Conservation (phyloP, 1,140 invertebrate species). For the Helicoverpa armigera region DNA sequence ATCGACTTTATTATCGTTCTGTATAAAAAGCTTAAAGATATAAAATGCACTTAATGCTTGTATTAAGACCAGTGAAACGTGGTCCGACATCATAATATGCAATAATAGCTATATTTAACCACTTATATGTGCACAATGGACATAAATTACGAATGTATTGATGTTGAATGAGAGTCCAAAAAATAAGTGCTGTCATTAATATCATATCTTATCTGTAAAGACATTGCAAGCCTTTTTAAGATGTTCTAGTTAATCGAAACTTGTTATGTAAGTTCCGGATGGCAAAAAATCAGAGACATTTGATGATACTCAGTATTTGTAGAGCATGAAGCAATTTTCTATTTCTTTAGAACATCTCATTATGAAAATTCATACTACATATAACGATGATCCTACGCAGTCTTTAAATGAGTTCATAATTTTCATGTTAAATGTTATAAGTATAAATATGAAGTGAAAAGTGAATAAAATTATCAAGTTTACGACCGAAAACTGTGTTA, state of each 20-base stretch:
- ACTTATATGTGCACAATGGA: background rate
- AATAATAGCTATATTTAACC: conserved; percentile 26
- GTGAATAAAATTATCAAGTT: no score
- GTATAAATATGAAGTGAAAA: no score
- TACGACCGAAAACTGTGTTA: no score
- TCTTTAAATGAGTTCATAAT: no score
- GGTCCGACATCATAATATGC: conserved; percentile 10
- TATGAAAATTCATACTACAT: no score
- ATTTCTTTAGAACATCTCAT: no score
- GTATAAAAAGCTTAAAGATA: background rate
- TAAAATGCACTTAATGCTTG: background rate
- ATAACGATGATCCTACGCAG: no score
- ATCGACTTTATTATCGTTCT: background rate
- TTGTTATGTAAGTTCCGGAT: no score
- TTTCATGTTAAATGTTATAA: no score
- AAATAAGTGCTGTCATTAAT: background rate
- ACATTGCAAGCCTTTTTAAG: background rate
- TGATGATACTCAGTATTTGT: no score
- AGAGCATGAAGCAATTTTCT: no score
- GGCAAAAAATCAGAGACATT: no score
- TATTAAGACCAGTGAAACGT: background rate
- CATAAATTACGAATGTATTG: conserved; percentile 1
- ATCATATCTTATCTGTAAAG: background rate
- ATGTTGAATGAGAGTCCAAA: background rate
- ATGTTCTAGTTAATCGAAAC: background rate